These are phyloP conservation scores for Anseranas semipalmata DNA, from an alignment of 2,113 vertebrate species.

Conservation along the genomic window DNA sequence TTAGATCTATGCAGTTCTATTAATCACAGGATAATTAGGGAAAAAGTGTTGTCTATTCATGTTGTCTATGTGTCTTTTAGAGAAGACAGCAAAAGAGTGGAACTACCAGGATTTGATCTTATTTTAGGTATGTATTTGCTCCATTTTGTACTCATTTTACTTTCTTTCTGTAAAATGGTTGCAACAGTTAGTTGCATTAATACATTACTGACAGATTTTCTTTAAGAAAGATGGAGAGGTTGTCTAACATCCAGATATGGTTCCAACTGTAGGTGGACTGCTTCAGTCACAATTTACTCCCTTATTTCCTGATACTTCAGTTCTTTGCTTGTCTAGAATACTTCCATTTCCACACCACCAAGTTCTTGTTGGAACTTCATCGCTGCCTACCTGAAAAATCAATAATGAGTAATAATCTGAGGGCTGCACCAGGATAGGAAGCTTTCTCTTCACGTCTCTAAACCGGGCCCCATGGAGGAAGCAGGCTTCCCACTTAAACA, in stretches of 20 bases:
- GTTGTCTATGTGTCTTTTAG: too few relatives aligned
- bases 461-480: too few relatives aligned
- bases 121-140: neutral
- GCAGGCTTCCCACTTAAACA: neutral
- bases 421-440: too few relatives aligned
- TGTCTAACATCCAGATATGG: neutral
- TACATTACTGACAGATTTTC: neutral
- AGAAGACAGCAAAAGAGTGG: neutral
- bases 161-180: neutral
- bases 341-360: neutral
- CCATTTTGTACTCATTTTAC: neutral
- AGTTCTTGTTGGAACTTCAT: neutral
- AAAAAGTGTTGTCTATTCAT: neutral
- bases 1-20: neutral
- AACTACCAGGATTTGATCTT: accelerated
- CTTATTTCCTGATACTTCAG: neutral
- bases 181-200: neutral
- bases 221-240: neutral
- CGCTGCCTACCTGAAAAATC: too few relatives aligned
- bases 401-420: too few relatives aligned
- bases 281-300: neutral
- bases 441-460: too few relatives aligned
- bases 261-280: neutral
- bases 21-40: neutral
- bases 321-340: neutral